Evolutionary conservation across 2,113 vertebrate species (phyloP).

Genomic region (Acrocephalus arundinaceus): DNA sequence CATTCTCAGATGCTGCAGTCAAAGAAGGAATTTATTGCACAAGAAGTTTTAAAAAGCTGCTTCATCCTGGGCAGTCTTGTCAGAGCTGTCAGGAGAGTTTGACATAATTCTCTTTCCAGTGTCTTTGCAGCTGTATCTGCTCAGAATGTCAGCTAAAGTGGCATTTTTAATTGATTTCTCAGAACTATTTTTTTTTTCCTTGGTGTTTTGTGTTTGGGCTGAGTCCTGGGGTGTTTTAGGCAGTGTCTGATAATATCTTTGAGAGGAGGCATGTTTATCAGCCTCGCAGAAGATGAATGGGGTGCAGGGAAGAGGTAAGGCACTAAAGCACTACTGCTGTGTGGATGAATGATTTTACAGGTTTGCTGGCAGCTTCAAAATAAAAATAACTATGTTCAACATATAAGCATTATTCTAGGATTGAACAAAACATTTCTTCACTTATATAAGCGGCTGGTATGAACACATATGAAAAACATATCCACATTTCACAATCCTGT

Average conservation of each 20-base stretch:
- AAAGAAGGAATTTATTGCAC: neutral
- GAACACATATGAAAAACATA: neutral
- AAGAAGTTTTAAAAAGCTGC: neutral
- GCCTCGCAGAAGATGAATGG: neutral
- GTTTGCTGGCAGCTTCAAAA: neutral
- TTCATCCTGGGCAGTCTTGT: neutral
- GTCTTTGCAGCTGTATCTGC: neutral
- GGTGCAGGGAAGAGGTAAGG: neutral
- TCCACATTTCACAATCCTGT: neutral
- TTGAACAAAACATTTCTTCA: neutral
- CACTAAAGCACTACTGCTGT: neutral
- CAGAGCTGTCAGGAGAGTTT: neutral
- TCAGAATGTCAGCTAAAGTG: neutral
- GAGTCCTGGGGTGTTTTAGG: neutral
- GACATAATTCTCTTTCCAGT: neutral
- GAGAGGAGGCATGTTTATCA: neutral
- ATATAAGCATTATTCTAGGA: neutral
- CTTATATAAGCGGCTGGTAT: neutral
- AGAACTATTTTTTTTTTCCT: neutral
- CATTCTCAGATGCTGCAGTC: neutral
- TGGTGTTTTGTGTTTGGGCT: neutral
- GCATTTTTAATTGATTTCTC: conserved; percentile 5
- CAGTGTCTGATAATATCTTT: neutral
- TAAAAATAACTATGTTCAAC: neutral
- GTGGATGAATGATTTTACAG: neutral